Conservation (phyloP, 1,140 invertebrate species). For the Musca vetustissima region DNA sequence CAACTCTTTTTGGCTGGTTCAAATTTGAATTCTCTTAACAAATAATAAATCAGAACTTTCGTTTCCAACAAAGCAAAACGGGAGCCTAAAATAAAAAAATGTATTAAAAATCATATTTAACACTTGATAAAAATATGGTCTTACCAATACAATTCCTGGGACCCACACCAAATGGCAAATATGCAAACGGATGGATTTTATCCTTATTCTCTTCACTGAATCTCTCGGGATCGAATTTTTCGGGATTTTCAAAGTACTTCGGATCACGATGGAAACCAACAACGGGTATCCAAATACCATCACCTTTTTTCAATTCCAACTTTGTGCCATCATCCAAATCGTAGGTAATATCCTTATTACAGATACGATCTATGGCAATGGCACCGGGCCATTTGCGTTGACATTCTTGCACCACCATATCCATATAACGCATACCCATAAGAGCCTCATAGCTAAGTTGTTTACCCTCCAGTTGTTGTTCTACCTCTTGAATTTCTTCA, state of each 20-base stretch:
- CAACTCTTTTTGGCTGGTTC: slow-evolving; percentile 47
- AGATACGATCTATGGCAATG: slow-evolving; percentile 56
- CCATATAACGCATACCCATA: slow-evolving; percentile 58
- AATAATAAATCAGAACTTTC: slow-evolving; percentile 51
- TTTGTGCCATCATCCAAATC: slow-evolving; percentile 57
- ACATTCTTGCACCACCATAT: slow-evolving; percentile 60
- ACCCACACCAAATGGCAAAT: slow-evolving; percentile 67
- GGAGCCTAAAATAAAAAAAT: slow-evolving; percentile 48
- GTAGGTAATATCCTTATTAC: slow-evolving; percentile 58
- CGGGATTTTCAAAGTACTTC: slow-evolving; percentile 59
- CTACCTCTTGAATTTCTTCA: slow-evolving; percentile 60
- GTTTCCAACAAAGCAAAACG: slow-evolving; percentile 58
- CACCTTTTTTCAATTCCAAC: slow-evolving; percentile 54
- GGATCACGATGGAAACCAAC: slow-evolving; percentile 62
- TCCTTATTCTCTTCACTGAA: slow-evolving; percentile 61
- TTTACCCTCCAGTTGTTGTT: slow-evolving; percentile 37
- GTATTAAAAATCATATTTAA: slow-evolving; percentile 29
- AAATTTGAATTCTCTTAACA: slow-evolving; percentile 45
- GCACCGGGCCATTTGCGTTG: slow-evolving; percentile 62
- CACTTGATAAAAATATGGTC: slow-evolving; percentile 50
- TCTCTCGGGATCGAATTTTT: slow-evolving; percentile 62
- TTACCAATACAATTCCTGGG: slow-evolving; percentile 65
- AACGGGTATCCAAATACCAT: slow-evolving; percentile 57
- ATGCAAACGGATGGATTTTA: slow-evolving; percentile 59
- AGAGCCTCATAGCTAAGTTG: slow-evolving; percentile 52